Evolutionary conservation across 2,113 vertebrate genomes (phyloP), one percentile per base, ranked within the genome.

Genomic region (Hyaena hyaena): DNA sequence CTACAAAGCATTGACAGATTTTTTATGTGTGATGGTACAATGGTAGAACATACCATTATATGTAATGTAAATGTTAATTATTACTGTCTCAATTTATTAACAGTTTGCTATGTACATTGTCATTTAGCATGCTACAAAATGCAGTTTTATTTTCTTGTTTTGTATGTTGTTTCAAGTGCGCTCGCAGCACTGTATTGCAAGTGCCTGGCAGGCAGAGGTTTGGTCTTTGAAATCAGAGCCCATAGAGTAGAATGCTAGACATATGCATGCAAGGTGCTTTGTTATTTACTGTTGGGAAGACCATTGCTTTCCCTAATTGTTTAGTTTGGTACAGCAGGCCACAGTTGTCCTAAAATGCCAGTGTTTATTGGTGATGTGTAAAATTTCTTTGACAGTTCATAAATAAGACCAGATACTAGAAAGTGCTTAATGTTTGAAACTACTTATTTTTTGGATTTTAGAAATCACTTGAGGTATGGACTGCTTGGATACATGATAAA

Each of bases 361-460:
- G 5, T 88, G 45, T 92, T 97, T 92, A 80, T 82, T 84, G 76
- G 11, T 94, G 88, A 31, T 90, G 2, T 74, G 55, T 90, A 84
- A 91, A 93, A 35, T 43, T 71, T 88, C 16, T 95, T 95, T 95
- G 80, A 79, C 26, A 76, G 23, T 87, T 87, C 23, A 10, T 89
- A 66, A 94, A 58, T 95, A 55, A 94, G 94, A 92, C 90, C 86
- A 86, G 43, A 48, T 84, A 23, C 39, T 24, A 85, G 85, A 79
- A 74, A 69, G 92, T 92, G 68, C 92, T 83, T 79, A 90, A 28
- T 84, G 5, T 96, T 65, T 77, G 53, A 83, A 88, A 55, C 39
- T 11, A n/a, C 11, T 77, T 61, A 84, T 31, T 97, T 95, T 83
- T 68, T 94, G 43, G 17, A 88, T 58, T 76, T 97, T 39, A 93